A percentile compares a stretch with the other conserved stretches of the same genome.
phyloP scores from a whole-genome alignment of 2,113 vertebrate genomes.

The Callipepla californica region DNA sequence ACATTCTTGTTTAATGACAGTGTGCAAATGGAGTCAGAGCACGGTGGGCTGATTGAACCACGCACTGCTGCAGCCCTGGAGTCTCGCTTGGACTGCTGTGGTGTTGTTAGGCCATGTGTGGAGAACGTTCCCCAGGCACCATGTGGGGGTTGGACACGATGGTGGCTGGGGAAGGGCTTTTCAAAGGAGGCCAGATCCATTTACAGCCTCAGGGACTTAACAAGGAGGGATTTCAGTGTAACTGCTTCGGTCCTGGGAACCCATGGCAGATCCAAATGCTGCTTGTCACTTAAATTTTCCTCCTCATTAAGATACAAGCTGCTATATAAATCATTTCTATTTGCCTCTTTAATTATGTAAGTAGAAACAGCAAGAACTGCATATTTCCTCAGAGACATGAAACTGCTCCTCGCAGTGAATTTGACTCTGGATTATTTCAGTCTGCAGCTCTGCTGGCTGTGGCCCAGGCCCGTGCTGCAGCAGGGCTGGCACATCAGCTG shows the following conservation, averaged over 20 bases:
- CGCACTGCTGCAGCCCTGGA: rapidly evolving
- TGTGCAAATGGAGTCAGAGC: too few species aligned
- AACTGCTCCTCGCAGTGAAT: background rate
- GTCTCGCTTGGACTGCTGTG: rapidly evolving
- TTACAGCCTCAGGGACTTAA: background rate
- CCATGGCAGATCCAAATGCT: background rate
- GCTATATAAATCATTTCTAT: background rate
- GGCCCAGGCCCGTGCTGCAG: background rate
- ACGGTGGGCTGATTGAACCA: background rate
- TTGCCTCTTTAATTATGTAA: background rate
- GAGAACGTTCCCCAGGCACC: rapidly evolving
- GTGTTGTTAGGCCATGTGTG: rapidly evolving
- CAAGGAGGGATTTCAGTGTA: background rate
- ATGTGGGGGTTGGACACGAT: rapidly evolving
- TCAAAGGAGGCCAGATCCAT: background rate
- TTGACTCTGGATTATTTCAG: background rate
- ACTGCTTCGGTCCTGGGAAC: background rate
- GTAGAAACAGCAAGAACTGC: background rate
- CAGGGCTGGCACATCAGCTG: background rate
- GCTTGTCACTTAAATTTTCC: background rate
- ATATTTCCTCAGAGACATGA: background rate
- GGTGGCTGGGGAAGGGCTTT: background rate
- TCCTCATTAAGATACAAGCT: background rate
- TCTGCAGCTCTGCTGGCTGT: rapidly evolving
- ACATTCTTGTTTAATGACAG: background rate